These are phyloP conservation scores for Theodoxus fluviatilis DNA, from an alignment of 2,888 invertebrate species.

Conservation along the genomic window DNA sequence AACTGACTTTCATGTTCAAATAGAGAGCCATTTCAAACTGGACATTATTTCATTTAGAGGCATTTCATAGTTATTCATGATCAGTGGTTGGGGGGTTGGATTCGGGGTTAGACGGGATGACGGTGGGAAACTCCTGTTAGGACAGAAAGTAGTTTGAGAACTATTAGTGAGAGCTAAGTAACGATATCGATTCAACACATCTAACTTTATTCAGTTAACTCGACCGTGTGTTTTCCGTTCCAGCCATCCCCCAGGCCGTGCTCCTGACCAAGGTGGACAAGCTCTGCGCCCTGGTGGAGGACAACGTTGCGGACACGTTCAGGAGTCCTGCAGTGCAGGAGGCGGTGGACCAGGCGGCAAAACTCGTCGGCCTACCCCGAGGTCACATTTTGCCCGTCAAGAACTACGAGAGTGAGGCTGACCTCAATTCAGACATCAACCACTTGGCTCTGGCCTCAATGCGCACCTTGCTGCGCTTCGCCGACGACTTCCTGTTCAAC, in stretches of 20 bases:
- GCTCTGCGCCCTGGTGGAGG: conserved; percentile 34
- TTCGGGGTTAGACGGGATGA: no score
- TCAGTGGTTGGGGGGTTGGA: no score
- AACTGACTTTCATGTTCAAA: no score
- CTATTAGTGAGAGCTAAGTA: no score
- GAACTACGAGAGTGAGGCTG: conserved; percentile 39
- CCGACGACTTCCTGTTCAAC: conserved; percentile 37
- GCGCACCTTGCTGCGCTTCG: conserved; percentile 36
- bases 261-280: conserved; percentile 43
- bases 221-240: conserved; percentile 18
- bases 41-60: no score
- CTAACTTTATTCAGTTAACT: no score
- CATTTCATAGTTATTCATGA: no score
- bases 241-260: conserved; percentile 41
- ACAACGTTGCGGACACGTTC: conserved; percentile 33
- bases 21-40: no score
- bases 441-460: conserved; percentile 35
- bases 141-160: no score
- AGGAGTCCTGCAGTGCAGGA: conserved; percentile 32
- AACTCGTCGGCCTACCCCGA: conserved; percentile 37
- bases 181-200: no score
- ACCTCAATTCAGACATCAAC: conserved; percentile 35
- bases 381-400: conserved; percentile 39
- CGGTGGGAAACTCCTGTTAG: no score
- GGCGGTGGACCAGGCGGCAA: conserved; percentile 36